Evolutionary conservation across 2,888 invertebrate species (phyloP), one percentile per base, ranked within the genome.

Genomic region (Leptopilina syphax): DNA sequence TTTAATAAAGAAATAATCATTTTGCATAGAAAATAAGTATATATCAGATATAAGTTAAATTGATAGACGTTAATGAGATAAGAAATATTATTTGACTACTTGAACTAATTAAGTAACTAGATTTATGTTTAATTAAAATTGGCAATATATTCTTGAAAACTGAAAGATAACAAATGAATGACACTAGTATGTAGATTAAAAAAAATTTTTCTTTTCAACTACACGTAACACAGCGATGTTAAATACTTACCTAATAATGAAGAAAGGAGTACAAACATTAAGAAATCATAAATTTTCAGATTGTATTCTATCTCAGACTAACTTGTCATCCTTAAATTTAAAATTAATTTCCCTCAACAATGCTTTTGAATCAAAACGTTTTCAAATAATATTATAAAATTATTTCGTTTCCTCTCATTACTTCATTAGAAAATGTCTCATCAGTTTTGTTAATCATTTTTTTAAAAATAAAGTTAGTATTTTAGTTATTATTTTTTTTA

Each of bases 161-260:
- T 27, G 24, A 50, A 54, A 70, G 70, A 70, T 70, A 70, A 34
- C 47, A 18, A 50, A 27, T 13, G 54, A 27, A 27, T 70, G 50
- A 13, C 50, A 54, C 50, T 54, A 13, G 5, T 12, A 1, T 18
- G 18, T 3, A 12, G 50, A 54, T 70, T 50, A 54, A 70, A 50
- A 70, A 13, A 27, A 34, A 47, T 13, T 24, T 27, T 47, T 27
- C 0, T 24, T 27, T 47, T 27, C 0, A 18, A 68, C 8, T n/a
- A 50, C 24, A 70, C 0, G 27, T 12, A 12, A 50, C 10, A 50
- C 54, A 7, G 27, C 13, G 24, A 13, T 24, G 10, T 54, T 13
- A 27, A 68, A 68, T 70, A 50, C 13, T 70, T 70, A 18, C 13
- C 54, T 47, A 70, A 70, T 70, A 54, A 50, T 54, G 27, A 12